Evolutionary conservation across 1,140 invertebrate genomes (phyloP), one percentile per base, ranked within the genome.

Genomic region (Diabrotica undecimpunctata): DNA sequence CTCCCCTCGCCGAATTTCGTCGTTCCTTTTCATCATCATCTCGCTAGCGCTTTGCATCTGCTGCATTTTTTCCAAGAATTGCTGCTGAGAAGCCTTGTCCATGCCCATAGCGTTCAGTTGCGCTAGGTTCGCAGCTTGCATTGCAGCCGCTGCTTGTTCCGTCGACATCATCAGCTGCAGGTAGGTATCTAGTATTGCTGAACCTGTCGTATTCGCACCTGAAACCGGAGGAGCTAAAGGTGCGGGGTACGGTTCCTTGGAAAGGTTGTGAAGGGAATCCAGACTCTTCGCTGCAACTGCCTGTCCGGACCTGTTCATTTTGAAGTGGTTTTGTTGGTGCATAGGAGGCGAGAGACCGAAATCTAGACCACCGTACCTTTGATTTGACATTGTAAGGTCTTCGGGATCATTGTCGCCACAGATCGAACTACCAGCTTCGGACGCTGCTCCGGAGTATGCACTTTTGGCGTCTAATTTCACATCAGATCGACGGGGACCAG

Each of bases 121-220:
- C 5, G 87, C 87, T 70, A 90, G 80, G 78, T 90, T 90, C 72
- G 80, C 70, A 73, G 79, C 66, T 76, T 80, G 69, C 78, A 81
- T 64, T 70, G 74, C 59, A 70, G 79, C 75, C 0, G 59, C 78
- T 6, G 82, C 75, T 64, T 74, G 72, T 70, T 79, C 69, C 75
- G 79, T 60, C 72, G 75, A 39, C 72, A 78, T 64, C 75, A 78
- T 66, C 81, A 75, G 86, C 75, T 93, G 91, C 12, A 94, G 81
- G 74, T 93, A 94, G 3, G 91, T 93, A 76, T 94, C 91, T 13
- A 94, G 75, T 38, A 94, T 84, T 0, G 90, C 89, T 2, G 90
- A 92, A 0, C 90, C 90, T 37, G 87, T 84, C 69, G 83, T 75
- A 75, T 82, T 74, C 8, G 68, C 69, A 8, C 69, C 67, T 51